Evolutionary conservation across 1,140 invertebrate genomes (phyloP).

Genomic region (Eurosta solidaginis): DNA sequence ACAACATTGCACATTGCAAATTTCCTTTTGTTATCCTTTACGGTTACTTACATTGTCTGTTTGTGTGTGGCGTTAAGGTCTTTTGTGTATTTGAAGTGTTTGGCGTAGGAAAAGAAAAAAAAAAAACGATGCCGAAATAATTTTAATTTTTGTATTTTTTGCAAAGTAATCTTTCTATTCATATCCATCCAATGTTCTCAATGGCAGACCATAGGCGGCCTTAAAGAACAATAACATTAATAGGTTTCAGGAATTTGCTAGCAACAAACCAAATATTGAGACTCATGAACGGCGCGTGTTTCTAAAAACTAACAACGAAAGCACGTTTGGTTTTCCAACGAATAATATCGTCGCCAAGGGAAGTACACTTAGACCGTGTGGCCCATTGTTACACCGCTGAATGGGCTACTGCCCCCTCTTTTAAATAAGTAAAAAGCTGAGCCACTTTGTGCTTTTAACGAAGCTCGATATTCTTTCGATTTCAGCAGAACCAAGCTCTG

Average conservation of each 20-base stretch:
- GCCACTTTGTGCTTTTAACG: too few species aligned
- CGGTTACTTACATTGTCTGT: background rate
- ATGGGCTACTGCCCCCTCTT: too few species aligned
- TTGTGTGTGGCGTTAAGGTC: slow-evolving; percentile 4
- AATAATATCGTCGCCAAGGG: too few species aligned
- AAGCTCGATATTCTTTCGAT: too few species aligned
- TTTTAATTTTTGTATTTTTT: background rate
- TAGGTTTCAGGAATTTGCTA: background rate
- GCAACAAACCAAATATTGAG: background rate
- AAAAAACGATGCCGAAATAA: background rate
- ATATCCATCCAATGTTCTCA: background rate
- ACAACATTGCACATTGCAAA: slow-evolving; percentile 2
- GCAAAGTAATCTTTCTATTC: background rate
- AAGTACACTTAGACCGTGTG: too few species aligned
- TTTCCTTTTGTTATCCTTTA: background rate
- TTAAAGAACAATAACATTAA: background rate
- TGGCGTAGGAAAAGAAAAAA: background rate
- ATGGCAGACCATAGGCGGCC: background rate
- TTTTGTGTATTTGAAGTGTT: slow-evolving; percentile 1
- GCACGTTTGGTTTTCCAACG: too few species aligned
- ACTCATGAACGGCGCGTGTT: background rate
- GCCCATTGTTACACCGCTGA: too few species aligned
- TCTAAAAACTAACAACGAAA: too few species aligned
- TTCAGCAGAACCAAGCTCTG: too few species aligned
- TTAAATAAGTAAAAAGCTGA: too few species aligned